Conservation (phyloP, 2,113 vertebrate genomes). For the Bos javanicus region DNA sequence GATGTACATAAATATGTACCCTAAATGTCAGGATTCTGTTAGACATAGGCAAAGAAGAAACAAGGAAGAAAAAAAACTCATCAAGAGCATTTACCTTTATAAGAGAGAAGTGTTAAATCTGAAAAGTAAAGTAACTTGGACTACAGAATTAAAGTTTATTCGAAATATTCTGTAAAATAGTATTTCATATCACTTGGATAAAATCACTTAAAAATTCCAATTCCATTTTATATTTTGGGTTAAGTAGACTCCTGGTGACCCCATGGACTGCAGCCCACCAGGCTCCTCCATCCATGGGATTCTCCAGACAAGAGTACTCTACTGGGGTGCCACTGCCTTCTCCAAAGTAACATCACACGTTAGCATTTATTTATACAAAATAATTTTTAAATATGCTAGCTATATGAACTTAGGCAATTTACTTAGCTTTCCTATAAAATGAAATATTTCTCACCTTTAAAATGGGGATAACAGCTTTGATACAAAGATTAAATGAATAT, state of each 20-base stretch:
- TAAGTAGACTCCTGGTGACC: not conserved
- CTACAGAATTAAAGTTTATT: not conserved
- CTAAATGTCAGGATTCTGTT: not conserved
- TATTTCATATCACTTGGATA: not conserved
- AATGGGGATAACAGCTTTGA: not conserved
- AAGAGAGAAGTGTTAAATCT: not conserved
- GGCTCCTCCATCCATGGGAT: no score
- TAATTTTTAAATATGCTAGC: not conserved
- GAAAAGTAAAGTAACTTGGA: not conserved
- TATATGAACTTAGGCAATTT: not conserved
- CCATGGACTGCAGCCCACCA: no score
- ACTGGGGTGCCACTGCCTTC: no score
- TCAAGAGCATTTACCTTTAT: not conserved
- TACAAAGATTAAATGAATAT: not conserved
- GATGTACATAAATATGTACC: not conserved
- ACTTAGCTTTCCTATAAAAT: conserved; percentile 11
- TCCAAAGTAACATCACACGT: not conserved
- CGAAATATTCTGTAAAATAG: not conserved
- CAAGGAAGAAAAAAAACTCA: not conserved
- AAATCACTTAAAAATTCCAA: not conserved
- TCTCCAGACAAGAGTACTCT: no score
- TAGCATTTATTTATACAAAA: not conserved
- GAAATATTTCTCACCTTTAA: not conserved
- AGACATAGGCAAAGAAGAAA: not conserved
- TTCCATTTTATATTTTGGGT: not conserved